Evolutionary conservation across 2,888 invertebrate species (phyloP).

Genomic region (Megaustenia siamemsis): DNA sequence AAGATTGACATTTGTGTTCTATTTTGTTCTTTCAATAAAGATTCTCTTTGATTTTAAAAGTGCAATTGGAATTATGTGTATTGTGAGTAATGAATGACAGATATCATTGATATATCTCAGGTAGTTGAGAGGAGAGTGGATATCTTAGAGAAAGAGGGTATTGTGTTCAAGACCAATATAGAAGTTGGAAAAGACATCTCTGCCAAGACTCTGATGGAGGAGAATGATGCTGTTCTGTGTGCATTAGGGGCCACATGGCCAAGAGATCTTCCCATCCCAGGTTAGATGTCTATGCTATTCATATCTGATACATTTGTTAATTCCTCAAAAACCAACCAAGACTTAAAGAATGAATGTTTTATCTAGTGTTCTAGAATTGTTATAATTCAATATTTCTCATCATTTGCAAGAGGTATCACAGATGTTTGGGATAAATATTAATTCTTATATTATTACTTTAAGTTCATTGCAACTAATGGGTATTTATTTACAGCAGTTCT

Average conservation of each 20-base stretch:
- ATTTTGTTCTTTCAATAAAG: too few species aligned
- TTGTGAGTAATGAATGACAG: too few species aligned
- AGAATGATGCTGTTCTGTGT: conserved; percentile 92
- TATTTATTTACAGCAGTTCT: too few species aligned
- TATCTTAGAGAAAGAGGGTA: conserved; percentile 92
- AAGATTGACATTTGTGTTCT: too few species aligned
- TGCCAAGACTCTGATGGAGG: conserved; percentile 83
- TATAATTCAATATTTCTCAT: too few species aligned
- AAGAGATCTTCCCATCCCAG: conserved; percentile 86
- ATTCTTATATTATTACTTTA: too few species aligned
- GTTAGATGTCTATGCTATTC: conserved; percentile 62
- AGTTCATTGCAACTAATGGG: too few species aligned
- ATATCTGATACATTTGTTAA: not conserved
- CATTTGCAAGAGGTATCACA: too few species aligned
- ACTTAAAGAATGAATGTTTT: too few species aligned
- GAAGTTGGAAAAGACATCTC: conserved; percentile 95
- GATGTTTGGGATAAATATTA: too few species aligned
- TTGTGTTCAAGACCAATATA: conserved; percentile 91
- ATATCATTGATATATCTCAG: conserved; percentile 69
- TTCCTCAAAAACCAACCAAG: not conserved
- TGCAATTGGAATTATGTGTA: not conserved
- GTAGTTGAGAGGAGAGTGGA: conserved; percentile 91
- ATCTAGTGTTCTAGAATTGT: too few species aligned
- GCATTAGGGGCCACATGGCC: conserved; percentile 98
- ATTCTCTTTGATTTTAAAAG: too few species aligned